Base-by-base conservation (phyloP, 2,113 vertebrate genomes). In the Ornithorhynchus anatinus region DNA sequence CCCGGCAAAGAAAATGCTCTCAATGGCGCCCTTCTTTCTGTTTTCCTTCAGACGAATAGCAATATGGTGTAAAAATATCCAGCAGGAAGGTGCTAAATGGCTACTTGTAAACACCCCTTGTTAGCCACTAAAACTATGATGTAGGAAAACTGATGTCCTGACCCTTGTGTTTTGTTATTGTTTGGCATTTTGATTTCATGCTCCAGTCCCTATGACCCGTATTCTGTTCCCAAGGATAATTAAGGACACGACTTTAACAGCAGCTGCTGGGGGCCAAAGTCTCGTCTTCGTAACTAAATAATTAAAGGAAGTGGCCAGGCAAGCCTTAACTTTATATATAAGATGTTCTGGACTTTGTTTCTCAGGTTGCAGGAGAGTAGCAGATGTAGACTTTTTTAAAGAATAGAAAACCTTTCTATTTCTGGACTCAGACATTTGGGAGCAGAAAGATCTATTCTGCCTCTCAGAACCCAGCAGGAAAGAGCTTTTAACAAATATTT, bases 51-150 rank as follows among this genome's bases (percentile, higher is more conserved):
- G 20, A 50, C 58, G 72, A 50, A 45, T 66, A 38, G n/a, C 38
- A 71, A 12, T 22, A 5, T 19, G 13, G 43, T 75, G 45, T 84
- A 63, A 72, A 79, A 54, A 14, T 29, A 48, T 20, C 36, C 8
- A 8, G 6, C 10, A 73, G 65, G 15, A 20, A 58, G 64, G 63
- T 51, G 35, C 69, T 86, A 69, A 62, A 51, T 57, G 47, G 38
- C 48, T 48, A 44, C 59, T 79, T 79, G 77, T 84, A 78, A 82
- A 57, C 61, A 65, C 29, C 67, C 23, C 23, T 53, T 35, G 12
- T 40, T 59, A n/a, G 45, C 56, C 39, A 36, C 8, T 6, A 57
- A 79, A 72, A 74, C 1, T 1, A 4, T 2, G 2, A 14, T 3
- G 1, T 4, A 22, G 51, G 27, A 52, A 1, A 5, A 4, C 14